A percentile compares a stretch with the other conserved stretches of the same genome.
phyloP scores from a whole-genome alignment of 2,113 vertebrate species.

The Nyctibius bracteatus region DNA sequence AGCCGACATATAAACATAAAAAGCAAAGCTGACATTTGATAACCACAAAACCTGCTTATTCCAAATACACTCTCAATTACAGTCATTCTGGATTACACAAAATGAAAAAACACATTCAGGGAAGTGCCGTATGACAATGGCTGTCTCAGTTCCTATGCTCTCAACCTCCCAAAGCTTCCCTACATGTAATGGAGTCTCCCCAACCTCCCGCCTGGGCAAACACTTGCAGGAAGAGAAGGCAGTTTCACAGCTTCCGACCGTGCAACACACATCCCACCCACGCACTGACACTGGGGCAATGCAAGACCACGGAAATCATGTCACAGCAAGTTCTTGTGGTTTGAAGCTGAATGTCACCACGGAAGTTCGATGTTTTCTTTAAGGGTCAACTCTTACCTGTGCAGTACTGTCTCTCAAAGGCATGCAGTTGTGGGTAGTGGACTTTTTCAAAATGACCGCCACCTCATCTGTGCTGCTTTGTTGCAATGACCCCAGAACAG shows the following conservation, averaged over 20 bases:
- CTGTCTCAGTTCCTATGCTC: fast-evolving
- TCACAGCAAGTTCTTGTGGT: fast-evolving
- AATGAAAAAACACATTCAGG: not conserved
- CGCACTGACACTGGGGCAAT: fast-evolving
- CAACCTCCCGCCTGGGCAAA: fast-evolving
- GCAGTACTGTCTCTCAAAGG: fast-evolving
- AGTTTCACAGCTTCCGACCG: no score
- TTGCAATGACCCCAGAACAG: fast-evolving
- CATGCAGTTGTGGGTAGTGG: not conserved
- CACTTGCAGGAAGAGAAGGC: not conserved
- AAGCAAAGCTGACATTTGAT: constrained; percentile 18
- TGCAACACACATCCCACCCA: not conserved
- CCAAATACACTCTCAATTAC: not conserved
- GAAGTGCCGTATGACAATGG: not conserved
- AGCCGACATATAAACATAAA: not conserved
- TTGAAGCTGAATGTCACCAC: fast-evolving
- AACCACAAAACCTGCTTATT: constrained; percentile 16
- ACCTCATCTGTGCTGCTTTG: not conserved
- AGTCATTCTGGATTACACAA: not conserved
- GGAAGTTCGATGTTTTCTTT: fast-evolving
- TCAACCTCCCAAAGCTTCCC: not conserved
- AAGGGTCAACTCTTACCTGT: not conserved
- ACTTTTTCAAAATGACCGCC: fast-evolving
- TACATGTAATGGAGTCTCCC: fast-evolving
- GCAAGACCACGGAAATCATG: fast-evolving